Conservation (phyloP, 2,888 invertebrate genomes). For the Pandemis cinnamomeana region DNA sequence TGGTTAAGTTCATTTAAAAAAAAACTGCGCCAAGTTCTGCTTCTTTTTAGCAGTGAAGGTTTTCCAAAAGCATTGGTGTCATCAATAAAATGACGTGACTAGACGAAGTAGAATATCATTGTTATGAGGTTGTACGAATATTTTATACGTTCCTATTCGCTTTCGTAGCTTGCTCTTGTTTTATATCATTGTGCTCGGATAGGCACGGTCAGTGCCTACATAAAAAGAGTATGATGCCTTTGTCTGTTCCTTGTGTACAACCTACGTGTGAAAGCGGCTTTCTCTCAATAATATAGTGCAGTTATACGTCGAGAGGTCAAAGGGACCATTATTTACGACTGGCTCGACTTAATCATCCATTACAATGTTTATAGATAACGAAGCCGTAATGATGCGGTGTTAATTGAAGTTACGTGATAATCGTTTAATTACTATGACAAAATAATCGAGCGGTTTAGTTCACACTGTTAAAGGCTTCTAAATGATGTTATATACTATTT, state of each 20-base stretch:
- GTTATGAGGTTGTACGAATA: not conserved
- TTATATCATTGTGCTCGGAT: slow-evolving; percentile 44
- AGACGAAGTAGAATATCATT: not conserved
- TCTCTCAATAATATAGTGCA: slow-evolving; percentile 64
- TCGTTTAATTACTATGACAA: not conserved
- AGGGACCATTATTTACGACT: slow-evolving; percentile 52
- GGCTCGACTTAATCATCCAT: slow-evolving; percentile 9
- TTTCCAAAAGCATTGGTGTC: too few species aligned
- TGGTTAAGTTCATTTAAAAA: too few species aligned
- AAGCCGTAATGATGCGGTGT: slow-evolving; percentile 1
- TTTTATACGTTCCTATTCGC: not conserved
- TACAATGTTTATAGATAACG: slow-evolving; percentile 3
- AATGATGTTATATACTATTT: not conserved
- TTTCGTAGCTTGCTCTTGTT: slow-evolving; percentile 22
- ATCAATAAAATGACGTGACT: too few species aligned
- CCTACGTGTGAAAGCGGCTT: slow-evolving; percentile 72
- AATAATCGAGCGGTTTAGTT: not conserved
- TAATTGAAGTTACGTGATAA: not conserved
- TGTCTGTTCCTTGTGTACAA: slow-evolving; percentile 57
- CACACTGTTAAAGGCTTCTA: not conserved
- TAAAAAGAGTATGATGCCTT: slow-evolving; percentile 61
- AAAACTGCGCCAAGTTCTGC: too few species aligned
- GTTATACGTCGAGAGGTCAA: slow-evolving; percentile 60
- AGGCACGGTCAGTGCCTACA: slow-evolving; percentile 55
- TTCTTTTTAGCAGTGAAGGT: too few species aligned